Base-by-base conservation (phyloP, 2,113 vertebrate species). In the Paraplagusia blochii region DNA sequence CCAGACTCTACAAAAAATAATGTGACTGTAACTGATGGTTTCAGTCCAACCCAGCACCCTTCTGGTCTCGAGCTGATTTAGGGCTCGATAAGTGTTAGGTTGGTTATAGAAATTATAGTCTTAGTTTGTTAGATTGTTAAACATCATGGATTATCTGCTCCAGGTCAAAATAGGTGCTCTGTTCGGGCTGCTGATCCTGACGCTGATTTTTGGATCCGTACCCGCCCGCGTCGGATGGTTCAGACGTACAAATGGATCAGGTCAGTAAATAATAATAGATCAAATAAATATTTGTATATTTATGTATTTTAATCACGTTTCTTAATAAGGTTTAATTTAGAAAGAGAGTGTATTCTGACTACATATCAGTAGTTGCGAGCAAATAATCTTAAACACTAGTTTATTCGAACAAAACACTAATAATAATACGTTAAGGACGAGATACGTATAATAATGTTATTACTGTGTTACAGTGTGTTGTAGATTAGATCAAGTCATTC, bases 121-220 rank as follows among this genome's bases (percentile, higher is more conserved):
- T 4, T 1, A 40, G 13, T 11, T 11, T 11, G 38, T 40, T 11
- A 11, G 13, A 40, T 13, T 11, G 38, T 40, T 10, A 12, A 12
- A 1, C 13, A 40, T 12, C 38, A 92, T 92, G 92, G 86, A 91
- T 0, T 90, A 88, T 12, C 46, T 93, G 44, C 77, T 90, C 2
- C 85, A 84, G 59, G 87, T 92, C 15, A 92, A 92, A 71, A 43
- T 92, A 34, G 86, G 82, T 8, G 88, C 90, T 42, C 72, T 93
- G 39, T 0, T 90, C 17, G 90, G 88, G 8, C 63, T 93, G 22
- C 56, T 91, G 53, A 2, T 89, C 0, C 40, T 92, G 19, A 92
- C 92, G 0, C 74, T 92, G 0, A 14, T 92, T 8, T 89, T 87
- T 29, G 92, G 91, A 9, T 84, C 92, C 5, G 86, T 93, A 5